A percentile compares a stretch with the other conserved stretches of the same genome.
These are phyloP conservation scores for Indicator maculatus DNA, from an alignment of 2,113 vertebrate genomes.

Conservation along the genomic window DNA sequence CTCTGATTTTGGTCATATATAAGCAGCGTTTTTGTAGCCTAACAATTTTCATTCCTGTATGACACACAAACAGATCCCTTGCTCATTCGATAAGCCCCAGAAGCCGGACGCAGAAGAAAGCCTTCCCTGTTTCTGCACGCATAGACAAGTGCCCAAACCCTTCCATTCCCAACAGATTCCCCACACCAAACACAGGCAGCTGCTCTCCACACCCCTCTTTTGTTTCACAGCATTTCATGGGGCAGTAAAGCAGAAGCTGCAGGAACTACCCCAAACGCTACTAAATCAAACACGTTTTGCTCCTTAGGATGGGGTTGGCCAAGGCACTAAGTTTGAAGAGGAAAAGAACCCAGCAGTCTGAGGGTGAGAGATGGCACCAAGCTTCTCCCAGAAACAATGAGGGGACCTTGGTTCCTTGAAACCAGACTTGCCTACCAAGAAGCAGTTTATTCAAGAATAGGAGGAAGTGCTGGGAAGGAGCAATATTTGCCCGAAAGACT, in stretches of 20 bases:
- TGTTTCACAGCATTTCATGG: not conserved
- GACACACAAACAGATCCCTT: not conserved
- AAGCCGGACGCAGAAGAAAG: not conserved
- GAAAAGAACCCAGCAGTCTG: rapidly evolving
- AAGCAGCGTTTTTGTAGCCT: not conserved
- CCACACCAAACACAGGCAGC: not conserved
- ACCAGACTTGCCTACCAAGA: rapidly evolving
- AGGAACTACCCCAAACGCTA: not conserved
- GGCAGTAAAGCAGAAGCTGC: not conserved
- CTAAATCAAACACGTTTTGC: rapidly evolving
- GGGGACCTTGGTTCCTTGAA: rapidly evolving
- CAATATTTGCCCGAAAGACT: rapidly evolving
- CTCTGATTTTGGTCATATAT: not conserved
- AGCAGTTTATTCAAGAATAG: not conserved
- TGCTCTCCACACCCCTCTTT: not conserved
- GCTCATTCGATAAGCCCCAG: not conserved
- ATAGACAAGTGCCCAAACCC: not conserved
- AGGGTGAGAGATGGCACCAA: not conserved
- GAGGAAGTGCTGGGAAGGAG: not conserved
- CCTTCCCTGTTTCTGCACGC: not conserved
- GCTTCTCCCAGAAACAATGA: not conserved
- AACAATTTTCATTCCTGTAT: not conserved
- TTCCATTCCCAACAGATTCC: rapidly evolving
- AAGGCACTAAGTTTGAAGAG: not conserved
- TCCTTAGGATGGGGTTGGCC: not conserved